Evolutionary conservation across 2,888 invertebrate genomes (phyloP).

Genomic region (Spilosoma lubricipeda): DNA sequence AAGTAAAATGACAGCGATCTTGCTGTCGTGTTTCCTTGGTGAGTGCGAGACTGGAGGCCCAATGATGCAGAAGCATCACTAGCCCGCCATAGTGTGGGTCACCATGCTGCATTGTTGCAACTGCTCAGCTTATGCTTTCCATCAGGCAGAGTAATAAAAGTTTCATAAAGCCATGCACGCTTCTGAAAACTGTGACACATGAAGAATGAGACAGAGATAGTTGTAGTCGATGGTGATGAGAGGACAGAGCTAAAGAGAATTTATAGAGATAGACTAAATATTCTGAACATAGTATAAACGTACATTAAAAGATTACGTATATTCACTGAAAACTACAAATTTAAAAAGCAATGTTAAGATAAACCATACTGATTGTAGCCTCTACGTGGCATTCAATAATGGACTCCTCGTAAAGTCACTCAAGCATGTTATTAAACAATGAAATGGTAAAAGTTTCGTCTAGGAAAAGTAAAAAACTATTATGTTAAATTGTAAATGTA

Average conservation of each 20-base stretch:
- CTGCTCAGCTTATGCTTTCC: no score
- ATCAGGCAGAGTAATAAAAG: no score
- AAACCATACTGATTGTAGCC: not conserved
- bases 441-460: slow-evolving; percentile 14
- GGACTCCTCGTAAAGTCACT: slow-evolving; percentile 31
- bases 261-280: not conserved
- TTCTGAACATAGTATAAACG: not conserved
- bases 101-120: no score
- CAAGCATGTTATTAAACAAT: slow-evolving; percentile 37
- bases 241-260: not conserved
- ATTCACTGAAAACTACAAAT: not conserved
- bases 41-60: no score
- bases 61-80: no score
- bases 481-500: not conserved
- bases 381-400: slow-evolving; percentile 5
- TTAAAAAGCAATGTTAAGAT: not conserved
- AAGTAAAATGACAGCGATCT: no score
- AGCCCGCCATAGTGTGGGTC: no score
- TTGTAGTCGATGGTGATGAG: no score
- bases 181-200: no score
- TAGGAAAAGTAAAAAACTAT: slow-evolving; percentile 10
- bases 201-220: no score
- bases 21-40: no score
- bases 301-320: not conserved
- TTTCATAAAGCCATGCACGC: not conserved